Evolutionary conservation across 1,140 invertebrate genomes (phyloP).

Genomic region (Meloidogyne floridensis): DNA sequence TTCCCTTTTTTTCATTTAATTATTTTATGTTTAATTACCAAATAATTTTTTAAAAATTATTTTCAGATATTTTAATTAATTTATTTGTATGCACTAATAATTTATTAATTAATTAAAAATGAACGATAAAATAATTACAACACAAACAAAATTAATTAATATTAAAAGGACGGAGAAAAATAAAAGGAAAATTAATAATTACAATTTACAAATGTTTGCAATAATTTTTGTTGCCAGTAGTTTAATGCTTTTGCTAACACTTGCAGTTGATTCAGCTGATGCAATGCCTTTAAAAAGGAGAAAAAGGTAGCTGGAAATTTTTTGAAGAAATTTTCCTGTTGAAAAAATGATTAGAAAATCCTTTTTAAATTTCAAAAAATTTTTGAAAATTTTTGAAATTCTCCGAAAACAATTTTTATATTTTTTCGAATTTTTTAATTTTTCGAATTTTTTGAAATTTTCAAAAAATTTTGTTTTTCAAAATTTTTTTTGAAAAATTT

Average conservation of each 20-base stretch:
- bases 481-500: too few species aligned
- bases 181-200: not conserved
- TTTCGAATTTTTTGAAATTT: not conserved
- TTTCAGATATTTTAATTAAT: too few species aligned
- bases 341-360: too few species aligned
- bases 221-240: not conserved
- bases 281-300: not conserved
- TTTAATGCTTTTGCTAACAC: not conserved
- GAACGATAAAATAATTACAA: not conserved
- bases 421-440: too few species aligned
- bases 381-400: too few species aligned
- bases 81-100: too few species aligned
- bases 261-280: not conserved
- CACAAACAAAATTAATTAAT: not conserved
- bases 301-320: not conserved
- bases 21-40: too few species aligned
- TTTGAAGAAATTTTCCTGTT: too few species aligned
- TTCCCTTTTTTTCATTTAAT: too few species aligned
- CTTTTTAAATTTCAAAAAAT: too few species aligned
- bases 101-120: not conserved
- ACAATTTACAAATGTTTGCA: conserved; percentile 2
- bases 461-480: not conserved
- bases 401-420: too few species aligned
- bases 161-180: not conserved
- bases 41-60: too few species aligned